A percentile compares a stretch with the other conserved stretches of the same genome.
These are phyloP conservation scores for Caenorhabditis panamensis DNA, from an alignment of 2,888 invertebrate genomes.

Conservation along the genomic window DNA sequence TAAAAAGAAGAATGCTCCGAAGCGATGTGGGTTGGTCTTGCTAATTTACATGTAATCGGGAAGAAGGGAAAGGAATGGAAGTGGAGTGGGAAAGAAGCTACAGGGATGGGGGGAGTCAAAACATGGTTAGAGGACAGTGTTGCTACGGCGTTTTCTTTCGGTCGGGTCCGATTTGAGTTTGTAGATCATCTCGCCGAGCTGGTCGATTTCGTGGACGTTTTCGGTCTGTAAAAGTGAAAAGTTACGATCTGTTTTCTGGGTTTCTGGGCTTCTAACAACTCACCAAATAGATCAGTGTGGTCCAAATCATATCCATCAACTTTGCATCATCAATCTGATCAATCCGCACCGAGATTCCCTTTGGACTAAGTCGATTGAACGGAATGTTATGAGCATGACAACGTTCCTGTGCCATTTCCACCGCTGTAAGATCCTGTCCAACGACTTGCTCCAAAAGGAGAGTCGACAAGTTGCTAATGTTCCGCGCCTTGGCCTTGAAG, in stretches of 20 bases:
- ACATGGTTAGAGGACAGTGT: slow-evolving; percentile 67
- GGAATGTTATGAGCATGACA: slow-evolving; percentile 77
- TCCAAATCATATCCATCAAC: slow-evolving; percentile 79
- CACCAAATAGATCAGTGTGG: slow-evolving; percentile 72
- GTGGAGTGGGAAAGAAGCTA: neutral
- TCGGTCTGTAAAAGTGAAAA: slow-evolving; percentile 58
- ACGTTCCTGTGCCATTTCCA: slow-evolving; percentile 76
- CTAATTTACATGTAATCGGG: slow-evolving; percentile 5
- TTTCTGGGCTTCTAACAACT: neutral
- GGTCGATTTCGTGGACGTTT: slow-evolving; percentile 69
- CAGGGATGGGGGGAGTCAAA: neutral
- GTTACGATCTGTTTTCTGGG: neutral
- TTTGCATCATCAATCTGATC: slow-evolving; percentile 79
- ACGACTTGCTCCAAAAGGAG: slow-evolving; percentile 78
- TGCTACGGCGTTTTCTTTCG: slow-evolving; percentile 69
- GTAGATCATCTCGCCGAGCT: slow-evolving; percentile 69
- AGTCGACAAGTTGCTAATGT: slow-evolving; percentile 73
- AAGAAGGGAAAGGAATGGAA: neutral
- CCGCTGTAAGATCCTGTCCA: slow-evolving; percentile 77
- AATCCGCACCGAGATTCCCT: slow-evolving; percentile 76
- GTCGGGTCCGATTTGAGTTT: slow-evolving; percentile 67
- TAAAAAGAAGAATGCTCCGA: neutral
- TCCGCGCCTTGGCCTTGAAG: slow-evolving; percentile 69
- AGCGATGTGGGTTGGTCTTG: neutral
- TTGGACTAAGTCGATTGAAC: slow-evolving; percentile 75